Percentiles rank a stretch among this genome's conserved stretches.
Conservation (phyloP, 2,797 vertebrate species). For the Meriones psammophilus region DNA sequence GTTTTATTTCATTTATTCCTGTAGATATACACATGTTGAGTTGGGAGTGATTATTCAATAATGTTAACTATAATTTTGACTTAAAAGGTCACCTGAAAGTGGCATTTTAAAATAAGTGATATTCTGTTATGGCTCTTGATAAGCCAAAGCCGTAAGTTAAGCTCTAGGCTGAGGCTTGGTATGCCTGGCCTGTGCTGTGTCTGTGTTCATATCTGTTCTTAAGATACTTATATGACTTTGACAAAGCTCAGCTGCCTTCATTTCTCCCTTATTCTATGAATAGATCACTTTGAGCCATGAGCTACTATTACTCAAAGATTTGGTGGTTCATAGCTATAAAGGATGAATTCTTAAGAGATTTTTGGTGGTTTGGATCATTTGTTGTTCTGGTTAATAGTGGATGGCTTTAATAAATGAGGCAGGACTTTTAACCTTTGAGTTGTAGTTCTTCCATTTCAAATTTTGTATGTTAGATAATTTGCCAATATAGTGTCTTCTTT, state of each 20-base stretch:
- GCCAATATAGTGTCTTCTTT: constrained; percentile 60
- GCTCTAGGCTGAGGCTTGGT: constrained; percentile 54
- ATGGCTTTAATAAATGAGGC: constrained; percentile 57
- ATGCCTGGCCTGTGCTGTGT: constrained; percentile 44
- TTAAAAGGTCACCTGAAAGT: constrained; percentile 64
- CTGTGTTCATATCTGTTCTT: constrained; percentile 48
- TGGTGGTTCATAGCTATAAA: constrained; percentile 53
- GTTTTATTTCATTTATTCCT: constrained; percentile 70
- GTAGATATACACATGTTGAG: constrained; percentile 64
- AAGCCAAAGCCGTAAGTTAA: constrained; percentile 62
- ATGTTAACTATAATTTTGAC: constrained; percentile 65
- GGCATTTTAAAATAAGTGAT: constrained; percentile 51
- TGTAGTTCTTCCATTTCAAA: constrained; percentile 71
- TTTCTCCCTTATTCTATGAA: constrained; percentile 64
- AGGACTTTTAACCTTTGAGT: constrained; percentile 37
- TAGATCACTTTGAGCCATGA: constrained; percentile 68
- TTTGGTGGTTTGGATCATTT: constrained; percentile 10
- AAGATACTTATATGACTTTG: constrained; percentile 51
- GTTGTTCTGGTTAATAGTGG: constrained; percentile 44
- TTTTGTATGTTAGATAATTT: constrained; percentile 63
- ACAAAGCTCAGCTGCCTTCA: constrained; percentile 56
- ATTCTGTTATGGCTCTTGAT: constrained; percentile 21
- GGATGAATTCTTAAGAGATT: constrained; percentile 55
- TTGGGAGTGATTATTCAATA: constrained; percentile 59
- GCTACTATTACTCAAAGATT: constrained; percentile 54